These are phyloP conservation scores for Muscicapa comitata DNA, from an alignment of 2,797 vertebrate genomes.

Conservation along the genomic window DNA sequence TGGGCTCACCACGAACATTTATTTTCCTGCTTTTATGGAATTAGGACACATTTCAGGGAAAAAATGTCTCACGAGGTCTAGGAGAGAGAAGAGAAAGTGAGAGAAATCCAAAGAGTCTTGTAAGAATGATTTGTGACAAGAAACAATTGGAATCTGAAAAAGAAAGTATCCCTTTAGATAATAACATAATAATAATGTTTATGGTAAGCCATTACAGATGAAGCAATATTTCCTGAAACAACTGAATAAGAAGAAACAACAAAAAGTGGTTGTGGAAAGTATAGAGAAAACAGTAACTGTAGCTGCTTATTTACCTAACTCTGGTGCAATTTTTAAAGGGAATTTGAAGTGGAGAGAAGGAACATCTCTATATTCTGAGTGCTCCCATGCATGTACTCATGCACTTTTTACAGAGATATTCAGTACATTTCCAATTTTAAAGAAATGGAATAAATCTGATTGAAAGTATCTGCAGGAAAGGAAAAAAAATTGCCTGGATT, in stretches of 20 bases:
- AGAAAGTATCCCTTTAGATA: not conserved
- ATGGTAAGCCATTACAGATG: not conserved
- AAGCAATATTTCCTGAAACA: not conserved
- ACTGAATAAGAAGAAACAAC: not conserved
- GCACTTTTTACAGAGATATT: not conserved
- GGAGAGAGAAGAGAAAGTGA: not conserved
- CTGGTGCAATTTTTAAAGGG: not conserved
- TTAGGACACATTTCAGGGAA: not conserved
- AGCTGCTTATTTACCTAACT: not conserved
- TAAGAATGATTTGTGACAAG: not conserved
- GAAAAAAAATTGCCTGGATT: not conserved
- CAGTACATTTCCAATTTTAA: not conserved
- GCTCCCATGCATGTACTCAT: not conserved
- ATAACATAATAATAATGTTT: not conserved
- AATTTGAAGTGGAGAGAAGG: not conserved
- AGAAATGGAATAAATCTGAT: not conserved
- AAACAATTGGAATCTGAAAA: not conserved
- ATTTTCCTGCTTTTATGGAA: constrained; percentile 3
- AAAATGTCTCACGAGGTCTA: not conserved
- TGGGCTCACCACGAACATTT: not conserved
- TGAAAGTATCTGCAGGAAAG: not conserved
- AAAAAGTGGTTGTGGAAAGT: not conserved
- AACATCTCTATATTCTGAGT: not conserved
- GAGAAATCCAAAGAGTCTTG: not conserved
- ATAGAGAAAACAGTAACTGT: not conserved